Conservation (phyloP, 2,797 vertebrate species). For the Pygocentrus nattereri region DNA sequence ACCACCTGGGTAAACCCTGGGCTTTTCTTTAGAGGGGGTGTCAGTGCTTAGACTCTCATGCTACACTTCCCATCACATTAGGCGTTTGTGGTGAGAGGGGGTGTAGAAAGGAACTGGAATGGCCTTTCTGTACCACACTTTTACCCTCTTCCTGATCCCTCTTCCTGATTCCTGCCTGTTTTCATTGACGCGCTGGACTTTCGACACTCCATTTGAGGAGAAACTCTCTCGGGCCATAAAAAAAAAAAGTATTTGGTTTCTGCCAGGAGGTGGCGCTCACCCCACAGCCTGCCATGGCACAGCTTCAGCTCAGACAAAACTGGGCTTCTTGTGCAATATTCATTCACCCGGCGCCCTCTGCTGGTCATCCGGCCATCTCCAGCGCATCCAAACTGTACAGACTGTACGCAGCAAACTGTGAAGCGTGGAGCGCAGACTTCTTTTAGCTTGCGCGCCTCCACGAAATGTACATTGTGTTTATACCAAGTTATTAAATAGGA, state of each 20-base stretch:
- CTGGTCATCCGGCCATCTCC: constrained; percentile 57
- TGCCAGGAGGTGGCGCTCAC: constrained; percentile 4
- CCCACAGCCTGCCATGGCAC: not conserved
- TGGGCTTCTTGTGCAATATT: not conserved
- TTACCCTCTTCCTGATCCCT: not conserved
- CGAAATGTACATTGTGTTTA: constrained; percentile 78
- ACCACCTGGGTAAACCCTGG: not conserved
- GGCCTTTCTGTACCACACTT: not conserved
- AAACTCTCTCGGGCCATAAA: not conserved
- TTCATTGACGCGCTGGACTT: not conserved
- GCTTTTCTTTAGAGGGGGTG: not conserved
- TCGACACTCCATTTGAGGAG: not conserved
- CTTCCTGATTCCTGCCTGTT: not conserved
- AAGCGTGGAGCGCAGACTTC: constrained; percentile 68
- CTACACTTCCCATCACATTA: constrained; percentile 44
- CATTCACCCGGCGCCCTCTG: not conserved
- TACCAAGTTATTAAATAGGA: constrained; percentile 66
- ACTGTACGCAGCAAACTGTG: constrained; percentile 80
- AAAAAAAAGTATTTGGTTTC: no score
- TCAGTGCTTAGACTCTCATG: not conserved
- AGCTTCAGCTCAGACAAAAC: not conserved
- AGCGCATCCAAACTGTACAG: constrained; percentile 68
- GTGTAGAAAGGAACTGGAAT: not conserved
- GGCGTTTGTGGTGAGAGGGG: not conserved
- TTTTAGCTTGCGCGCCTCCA: constrained; percentile 60